Base-by-base conservation (phyloP, 2,113 vertebrate species). In the Charina bottae region DNA sequence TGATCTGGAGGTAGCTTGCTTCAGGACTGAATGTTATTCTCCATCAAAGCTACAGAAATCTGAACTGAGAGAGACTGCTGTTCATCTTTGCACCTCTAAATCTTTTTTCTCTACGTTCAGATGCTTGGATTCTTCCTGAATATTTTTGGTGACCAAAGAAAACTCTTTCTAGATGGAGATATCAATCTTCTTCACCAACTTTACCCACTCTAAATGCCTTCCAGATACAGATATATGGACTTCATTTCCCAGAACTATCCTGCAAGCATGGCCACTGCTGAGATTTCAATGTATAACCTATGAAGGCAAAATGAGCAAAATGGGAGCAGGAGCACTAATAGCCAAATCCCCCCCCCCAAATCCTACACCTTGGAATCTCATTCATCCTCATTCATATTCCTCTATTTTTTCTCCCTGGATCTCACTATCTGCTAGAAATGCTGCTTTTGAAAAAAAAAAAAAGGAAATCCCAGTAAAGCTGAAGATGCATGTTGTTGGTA, bases 401-500 rank as follows among this genome's bases (percentile, higher is more conserved):
- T 90, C n/a, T 90, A 46, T 49, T 90, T 93, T 84, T 91, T 19
- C 12, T 90, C 87, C 33, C 15, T 6, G 56, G 87, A 62, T 23
- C 86, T 90, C 33, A 90, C 13, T 53, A 87, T 0, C 1, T 85
- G 55, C 55, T 28, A 33, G 55, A 72, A n/a, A 92, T 91, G 92
- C 92, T 91, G 53, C 91, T 85, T 93, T 89, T 12, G 46, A 54
- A 83, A 28, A 42, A 42, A 42, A 42, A 42, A 93, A 90, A 89
- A 93, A 68, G 0, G 62, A 62, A 6, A 90, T 54, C 92, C 24
- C 33, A 90, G 17, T 17, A 17, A 53, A 62, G 46, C 19, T 42
- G n/a, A 84, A 85, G 78, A 83, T 24, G 83, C 56, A n/a, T 24
- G 55, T 85, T 64, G 58, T 15, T 10, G 46, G 88, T 87, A 24